Conservation (phyloP, 2,888 invertebrate species). For the Netelia inedita region DNA sequence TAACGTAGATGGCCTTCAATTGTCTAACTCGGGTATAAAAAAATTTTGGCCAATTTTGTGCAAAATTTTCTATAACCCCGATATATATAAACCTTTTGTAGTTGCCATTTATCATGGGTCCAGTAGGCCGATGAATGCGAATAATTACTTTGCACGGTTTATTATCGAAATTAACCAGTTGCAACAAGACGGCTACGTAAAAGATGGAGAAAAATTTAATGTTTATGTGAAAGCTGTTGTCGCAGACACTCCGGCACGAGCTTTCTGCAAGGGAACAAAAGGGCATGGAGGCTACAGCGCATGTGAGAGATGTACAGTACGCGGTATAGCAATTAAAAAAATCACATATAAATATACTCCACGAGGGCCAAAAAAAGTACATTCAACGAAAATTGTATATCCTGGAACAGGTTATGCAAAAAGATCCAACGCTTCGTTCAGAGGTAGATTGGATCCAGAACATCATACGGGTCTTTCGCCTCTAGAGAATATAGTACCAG, state of each 20-base stretch:
- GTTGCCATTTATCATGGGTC: slow-evolving; percentile 64
- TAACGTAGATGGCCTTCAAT: no score
- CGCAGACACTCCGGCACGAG: slow-evolving; percentile 65
- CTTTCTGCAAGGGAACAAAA: slow-evolving; percentile 63
- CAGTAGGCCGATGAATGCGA: slow-evolving; percentile 58
- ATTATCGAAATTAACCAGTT: slow-evolving; percentile 64
- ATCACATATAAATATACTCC: neutral
- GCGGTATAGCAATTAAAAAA: slow-evolving; percentile 43
- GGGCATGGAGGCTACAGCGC: slow-evolving; percentile 63
- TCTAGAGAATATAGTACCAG: neutral
- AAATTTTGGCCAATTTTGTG: slow-evolving; percentile 36
- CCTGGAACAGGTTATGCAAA: slow-evolving; percentile 39
- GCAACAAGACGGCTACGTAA: neutral
- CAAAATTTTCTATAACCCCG: slow-evolving; percentile 55
- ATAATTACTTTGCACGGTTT: no score
- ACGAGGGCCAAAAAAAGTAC: neutral
- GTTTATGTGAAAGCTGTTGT: slow-evolving; percentile 65
- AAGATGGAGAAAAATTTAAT: slow-evolving; percentile 45
- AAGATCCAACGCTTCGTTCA: slow-evolving; percentile 45
- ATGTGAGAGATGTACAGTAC: no score
- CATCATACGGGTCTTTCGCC: slow-evolving; percentile 7
- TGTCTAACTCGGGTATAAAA: slow-evolving; percentile 56
- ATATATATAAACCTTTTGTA: slow-evolving; percentile 68
- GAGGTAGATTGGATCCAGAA: neutral
- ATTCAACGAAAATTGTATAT: slow-evolving; percentile 24